Percentiles rank a stretch among this genome's conserved stretches.
Evolutionary conservation across 2,888 invertebrate genomes (phyloP).

Genomic region (Phragmatobia fuliginosa): DNA sequence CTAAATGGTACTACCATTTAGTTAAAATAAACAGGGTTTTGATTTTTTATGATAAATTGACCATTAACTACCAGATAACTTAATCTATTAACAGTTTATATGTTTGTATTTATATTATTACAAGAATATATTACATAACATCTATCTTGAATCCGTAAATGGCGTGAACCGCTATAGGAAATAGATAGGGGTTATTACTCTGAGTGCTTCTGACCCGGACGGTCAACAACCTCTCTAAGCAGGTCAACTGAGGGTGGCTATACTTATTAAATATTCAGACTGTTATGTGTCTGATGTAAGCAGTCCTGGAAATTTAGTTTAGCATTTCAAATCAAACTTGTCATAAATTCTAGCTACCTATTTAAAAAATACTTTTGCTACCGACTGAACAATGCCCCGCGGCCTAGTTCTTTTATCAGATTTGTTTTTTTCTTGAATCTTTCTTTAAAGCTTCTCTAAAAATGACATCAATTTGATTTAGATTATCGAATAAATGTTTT

Average conservation of each 20-base stretch:
- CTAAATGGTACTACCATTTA: too few species aligned
- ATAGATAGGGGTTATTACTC: constrained; percentile 37
- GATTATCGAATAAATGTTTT: not conserved
- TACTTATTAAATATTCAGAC: constrained; percentile 43
- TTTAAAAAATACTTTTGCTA: not conserved
- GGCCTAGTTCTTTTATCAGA: not conserved
- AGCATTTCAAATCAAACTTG: not conserved
- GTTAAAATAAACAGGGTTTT: too few species aligned
- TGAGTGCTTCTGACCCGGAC: constrained; percentile 31
- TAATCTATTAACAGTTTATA: too few species aligned
- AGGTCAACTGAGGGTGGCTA: constrained; percentile 44
- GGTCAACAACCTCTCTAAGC: constrained; percentile 48
- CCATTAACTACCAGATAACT: too few species aligned
- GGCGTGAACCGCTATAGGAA: constrained; percentile 31
- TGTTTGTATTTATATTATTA: too few species aligned
- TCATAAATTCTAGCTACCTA: not conserved
- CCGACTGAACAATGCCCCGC: not conserved
- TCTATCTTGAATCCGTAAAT: constrained; percentile 21
- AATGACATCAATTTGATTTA: not conserved
- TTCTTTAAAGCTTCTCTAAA: not conserved
- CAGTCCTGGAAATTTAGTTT: not conserved
- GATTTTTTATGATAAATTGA: too few species aligned
- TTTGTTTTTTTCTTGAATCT: too few species aligned
- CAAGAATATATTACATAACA: constrained; percentile 2
- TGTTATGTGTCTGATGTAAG: constrained; percentile 39